Evolutionary conservation across 1,140 invertebrate species (phyloP).

Genomic region (Tetraneura akinire): DNA sequence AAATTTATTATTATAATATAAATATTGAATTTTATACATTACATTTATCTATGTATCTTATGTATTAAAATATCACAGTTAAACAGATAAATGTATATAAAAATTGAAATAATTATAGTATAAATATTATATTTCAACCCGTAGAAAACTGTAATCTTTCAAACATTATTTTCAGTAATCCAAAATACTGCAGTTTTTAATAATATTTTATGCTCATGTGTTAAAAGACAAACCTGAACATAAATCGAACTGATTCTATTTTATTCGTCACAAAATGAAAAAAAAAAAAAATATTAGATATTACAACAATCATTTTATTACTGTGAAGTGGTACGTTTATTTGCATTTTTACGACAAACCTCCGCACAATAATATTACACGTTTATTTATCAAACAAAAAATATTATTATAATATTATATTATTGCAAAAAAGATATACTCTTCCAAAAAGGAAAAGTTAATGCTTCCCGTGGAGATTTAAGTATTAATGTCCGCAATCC

Average conservation of each 20-base stretch:
- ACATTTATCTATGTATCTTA: too few species aligned
- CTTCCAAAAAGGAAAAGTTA: conserved; percentile 49
- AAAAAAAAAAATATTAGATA: background rate
- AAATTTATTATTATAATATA: too few species aligned
- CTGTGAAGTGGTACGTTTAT: conserved; percentile 1
- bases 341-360: conserved; percentile 37
- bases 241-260: background rate
- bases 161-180: too few species aligned
- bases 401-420: conserved; percentile 32
- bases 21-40: too few species aligned
- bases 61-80: too few species aligned
- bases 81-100: too few species aligned
- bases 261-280: background rate
- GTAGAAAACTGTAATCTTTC: too few species aligned
- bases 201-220: too few species aligned
- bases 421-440: conserved; percentile 25
- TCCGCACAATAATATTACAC: conserved; percentile 21
- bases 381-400: conserved; percentile 38
- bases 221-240: too few species aligned
- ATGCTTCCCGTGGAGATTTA: conserved; percentile 45
- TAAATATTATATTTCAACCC: too few species aligned
- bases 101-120: too few species aligned
- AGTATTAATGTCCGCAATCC: conserved; percentile 46
- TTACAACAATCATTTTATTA: background rate
- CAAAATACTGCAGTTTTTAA: too few species aligned